Base-by-base conservation (phyloP, 2,797 vertebrate species). In the Hirundo rustica region DNA sequence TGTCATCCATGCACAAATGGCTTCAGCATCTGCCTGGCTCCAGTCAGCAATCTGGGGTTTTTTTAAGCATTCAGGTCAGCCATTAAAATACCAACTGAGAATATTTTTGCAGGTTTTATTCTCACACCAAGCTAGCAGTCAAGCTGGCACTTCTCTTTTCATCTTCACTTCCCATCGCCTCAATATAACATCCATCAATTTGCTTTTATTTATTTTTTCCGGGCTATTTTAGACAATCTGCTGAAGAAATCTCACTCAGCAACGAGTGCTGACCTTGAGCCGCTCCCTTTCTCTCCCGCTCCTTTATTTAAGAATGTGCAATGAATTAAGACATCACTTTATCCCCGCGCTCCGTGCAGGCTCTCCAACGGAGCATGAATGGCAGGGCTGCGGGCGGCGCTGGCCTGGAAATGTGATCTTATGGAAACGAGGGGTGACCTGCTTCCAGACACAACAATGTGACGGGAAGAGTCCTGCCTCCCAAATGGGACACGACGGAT, bases 341-440 rank as follows among this genome's bases (percentile, higher is more conserved):
- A 22, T 44, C 86, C 36, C 51, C 1, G 17, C 6, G 1, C 74
- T 92, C 91, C 53, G 60, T 50, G 84, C 95, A 78, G 93, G 90
- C 85, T 92, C 91, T 96, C 89, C 95, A 95, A 88, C 42, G 47
- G 85, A 42, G 40, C 40, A 42, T 42, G 40, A 42, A 42, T 42
- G 40, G 96, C 96, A 96, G 94, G 73, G 90, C 95, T 91, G 87
- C 71, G 3, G 95, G 96, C 85, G 96, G 88, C 23, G 4, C 94
- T 87, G 93, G 66, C 95, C 96, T 96, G 96, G 96, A 96, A 96
- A 97, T 92, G 87, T 75, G 95, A 97, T 95, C 80, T 95, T 74
- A 97, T 96, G 92, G 95, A 58, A 89, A 85, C 6, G 20, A 83
- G 95, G 93, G 89, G 92, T 92, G 96, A 95, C 94, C 94, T 94